Base-by-base conservation (phyloP, 1,140 invertebrate genomes). In the Cydia strobilella region DNA sequence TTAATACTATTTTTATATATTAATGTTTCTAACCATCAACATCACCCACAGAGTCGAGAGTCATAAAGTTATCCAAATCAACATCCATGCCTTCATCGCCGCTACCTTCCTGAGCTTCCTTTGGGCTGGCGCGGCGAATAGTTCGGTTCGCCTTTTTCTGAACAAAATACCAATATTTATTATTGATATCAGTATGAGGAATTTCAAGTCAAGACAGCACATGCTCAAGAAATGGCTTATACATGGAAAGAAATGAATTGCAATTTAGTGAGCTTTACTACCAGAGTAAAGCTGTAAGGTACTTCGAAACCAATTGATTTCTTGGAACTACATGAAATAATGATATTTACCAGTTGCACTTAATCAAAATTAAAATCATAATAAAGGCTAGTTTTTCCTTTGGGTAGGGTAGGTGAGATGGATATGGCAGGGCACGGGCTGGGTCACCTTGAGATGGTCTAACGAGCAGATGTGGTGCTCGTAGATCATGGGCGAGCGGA, bases 21-120 rank as follows among this genome's bases (percentile, higher is more conserved):
- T 23, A 51, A 51, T 73, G 75, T 27, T 51, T 76, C 80, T 88
- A 92, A 95, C 95, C 96, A 93, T 97, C 96, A 20, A 96, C 96
- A 90, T 96, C 96, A n/a, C 96, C 96, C 20, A 97, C 96, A 20
- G 96, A 97, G 90, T 97, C 96, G 9, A 97, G 93, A 31, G 96
- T 97, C 93, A 97, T 96, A 81, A 97, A 97, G 84, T 97, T 97
- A 72, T 97, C 96, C 63, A 97, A 94, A 93, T 97, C 96, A 3
- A 96, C 94, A 86, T 96, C 96, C 82, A 96, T 95, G 69, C 96
- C 95, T 77, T 96, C 96, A 81, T 95, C 95, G 1, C 91, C 95
- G 79, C 95, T 96, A 15, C 92, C 94, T 76, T 95, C 94, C 27
- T 59, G 54, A 3, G 54, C 54, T 23, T 85, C 88, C 48, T 90